A percentile compares a stretch with the other conserved stretches of the same genome.
Evolutionary conservation across 2,888 invertebrate species (phyloP).

Genomic region (Balanococcus diminutus): DNA sequence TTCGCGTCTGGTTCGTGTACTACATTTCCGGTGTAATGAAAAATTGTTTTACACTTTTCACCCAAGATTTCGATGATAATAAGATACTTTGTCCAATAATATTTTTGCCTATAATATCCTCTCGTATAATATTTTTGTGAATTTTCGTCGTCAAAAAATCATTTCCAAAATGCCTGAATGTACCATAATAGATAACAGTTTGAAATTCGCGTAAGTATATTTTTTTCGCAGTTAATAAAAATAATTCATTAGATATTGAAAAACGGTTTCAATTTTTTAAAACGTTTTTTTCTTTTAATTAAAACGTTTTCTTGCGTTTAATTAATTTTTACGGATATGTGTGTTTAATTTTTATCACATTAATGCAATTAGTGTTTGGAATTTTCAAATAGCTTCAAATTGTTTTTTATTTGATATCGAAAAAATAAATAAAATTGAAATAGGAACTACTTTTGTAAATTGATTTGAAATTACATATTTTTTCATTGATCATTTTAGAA

Average conservation of each 20-base stretch:
- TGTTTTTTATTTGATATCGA: background rate
- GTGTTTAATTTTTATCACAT: background rate
- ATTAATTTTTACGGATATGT: background rate
- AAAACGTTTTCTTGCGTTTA: background rate
- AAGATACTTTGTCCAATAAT: background rate
- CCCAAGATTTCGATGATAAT: background rate
- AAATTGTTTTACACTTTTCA: background rate
- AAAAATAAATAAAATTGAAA: background rate
- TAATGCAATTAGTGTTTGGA: background rate
- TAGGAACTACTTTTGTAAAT: background rate
- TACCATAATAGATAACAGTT: background rate
- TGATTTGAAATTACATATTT: no score
- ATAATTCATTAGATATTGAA: background rate
- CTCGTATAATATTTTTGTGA: slow-evolving; percentile 20
- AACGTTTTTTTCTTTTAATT: background rate
- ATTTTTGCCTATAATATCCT: background rate
- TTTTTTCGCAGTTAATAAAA: background rate
- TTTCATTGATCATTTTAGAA: no score
- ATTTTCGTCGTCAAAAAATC: background rate
- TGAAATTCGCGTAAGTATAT: background rate
- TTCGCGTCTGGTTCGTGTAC: background rate
- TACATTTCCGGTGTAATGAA: background rate
- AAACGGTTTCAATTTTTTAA: background rate
- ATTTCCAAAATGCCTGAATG: slow-evolving; percentile 16
- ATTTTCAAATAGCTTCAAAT: background rate